Conservation (phyloP, 2,113 vertebrate genomes). For the Tupaia tana region DNA sequence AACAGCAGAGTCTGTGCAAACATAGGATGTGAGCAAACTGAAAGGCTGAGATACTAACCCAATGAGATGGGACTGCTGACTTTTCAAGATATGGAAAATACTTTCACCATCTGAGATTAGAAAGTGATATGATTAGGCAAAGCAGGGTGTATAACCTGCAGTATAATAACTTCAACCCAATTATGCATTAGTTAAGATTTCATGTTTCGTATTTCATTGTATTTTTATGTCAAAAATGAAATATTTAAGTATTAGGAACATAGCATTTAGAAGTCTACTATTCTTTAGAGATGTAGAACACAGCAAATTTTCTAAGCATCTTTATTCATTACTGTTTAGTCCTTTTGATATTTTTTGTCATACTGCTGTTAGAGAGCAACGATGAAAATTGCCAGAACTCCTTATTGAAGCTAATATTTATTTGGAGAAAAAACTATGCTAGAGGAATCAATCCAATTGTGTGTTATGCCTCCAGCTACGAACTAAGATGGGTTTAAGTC, state of each 20-base stretch:
- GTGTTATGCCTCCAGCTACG: background rate
- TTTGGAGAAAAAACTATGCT: slow-evolving; percentile 74
- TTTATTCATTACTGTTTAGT: slow-evolving; percentile 93
- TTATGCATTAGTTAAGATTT: slow-evolving; percentile 93
- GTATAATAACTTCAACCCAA: slow-evolving; percentile 92
- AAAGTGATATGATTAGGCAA: slow-evolving; percentile 11
- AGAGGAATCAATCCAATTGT: slow-evolving; percentile 84
- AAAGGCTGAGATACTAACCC: slow-evolving; percentile 83
- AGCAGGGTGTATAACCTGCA: background rate
- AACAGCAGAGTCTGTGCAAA: slow-evolving; percentile 88
- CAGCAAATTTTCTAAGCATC: slow-evolving; percentile 90
- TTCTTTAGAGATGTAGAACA: slow-evolving; percentile 90
- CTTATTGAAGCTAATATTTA: slow-evolving; percentile 84
- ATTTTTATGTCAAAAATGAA: slow-evolving; percentile 90
- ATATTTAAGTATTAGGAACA: slow-evolving; percentile 88
- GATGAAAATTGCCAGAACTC: slow-evolving; percentile 87
- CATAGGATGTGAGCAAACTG: slow-evolving; percentile 73
- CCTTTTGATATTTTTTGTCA: slow-evolving; percentile 92
- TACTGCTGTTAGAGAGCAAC: slow-evolving; percentile 91
- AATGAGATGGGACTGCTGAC: background rate
- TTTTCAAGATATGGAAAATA: slow-evolving; percentile 87
- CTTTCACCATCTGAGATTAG: background rate
- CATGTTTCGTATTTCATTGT: slow-evolving; percentile 96
- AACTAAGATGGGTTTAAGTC: background rate
- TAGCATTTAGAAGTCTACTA: slow-evolving; percentile 92